A percentile compares a stretch with the other conserved stretches of the same genome.
Conservation (phyloP, 92 coral and sea anemone species). For the Siderastrea radians region DNA sequence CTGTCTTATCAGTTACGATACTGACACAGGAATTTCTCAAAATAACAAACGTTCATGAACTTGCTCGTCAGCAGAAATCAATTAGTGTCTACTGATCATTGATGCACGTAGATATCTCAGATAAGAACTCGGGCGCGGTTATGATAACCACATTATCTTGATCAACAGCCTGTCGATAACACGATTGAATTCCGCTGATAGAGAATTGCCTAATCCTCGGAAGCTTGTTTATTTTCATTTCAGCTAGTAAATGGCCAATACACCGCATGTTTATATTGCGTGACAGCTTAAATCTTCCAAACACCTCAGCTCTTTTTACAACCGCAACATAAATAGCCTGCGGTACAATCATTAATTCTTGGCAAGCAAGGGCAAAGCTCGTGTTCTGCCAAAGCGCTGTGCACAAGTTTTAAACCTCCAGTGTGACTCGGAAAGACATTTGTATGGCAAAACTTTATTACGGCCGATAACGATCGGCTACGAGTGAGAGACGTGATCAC, state of each 20-base stretch:
- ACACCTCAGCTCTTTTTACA: background rate
- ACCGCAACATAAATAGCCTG: too few species aligned
- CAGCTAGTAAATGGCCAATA: background rate
- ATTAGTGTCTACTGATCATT: slow-evolving; percentile 44
- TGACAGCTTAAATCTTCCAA: background rate
- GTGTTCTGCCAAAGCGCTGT: too few species aligned
- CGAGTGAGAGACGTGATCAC: too few species aligned
- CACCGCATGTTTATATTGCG: background rate
- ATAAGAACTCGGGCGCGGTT: slow-evolving; percentile 37
- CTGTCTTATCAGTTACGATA: slow-evolving; percentile 11
- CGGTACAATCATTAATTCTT: too few species aligned
- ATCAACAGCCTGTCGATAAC: slow-evolving; percentile 48
- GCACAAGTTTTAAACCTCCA: too few species aligned
- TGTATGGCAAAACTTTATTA: too few species aligned
- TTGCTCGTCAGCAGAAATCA: slow-evolving; percentile 21
- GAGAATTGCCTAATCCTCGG: slow-evolving; percentile 10
- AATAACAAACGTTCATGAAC: slow-evolving; percentile 23
- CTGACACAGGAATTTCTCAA: slow-evolving; percentile 33
- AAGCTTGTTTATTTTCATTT: slow-evolving; percentile 25
- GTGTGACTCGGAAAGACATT: too few species aligned
- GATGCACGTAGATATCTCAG: slow-evolving; percentile 16
- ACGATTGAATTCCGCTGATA: slow-evolving; percentile 36
- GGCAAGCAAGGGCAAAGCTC: too few species aligned
- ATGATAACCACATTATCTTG: slow-evolving; percentile 21
- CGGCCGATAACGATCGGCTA: too few species aligned